Conservation (phyloP, 2,888 invertebrate genomes). For the Nudaria mundana region DNA sequence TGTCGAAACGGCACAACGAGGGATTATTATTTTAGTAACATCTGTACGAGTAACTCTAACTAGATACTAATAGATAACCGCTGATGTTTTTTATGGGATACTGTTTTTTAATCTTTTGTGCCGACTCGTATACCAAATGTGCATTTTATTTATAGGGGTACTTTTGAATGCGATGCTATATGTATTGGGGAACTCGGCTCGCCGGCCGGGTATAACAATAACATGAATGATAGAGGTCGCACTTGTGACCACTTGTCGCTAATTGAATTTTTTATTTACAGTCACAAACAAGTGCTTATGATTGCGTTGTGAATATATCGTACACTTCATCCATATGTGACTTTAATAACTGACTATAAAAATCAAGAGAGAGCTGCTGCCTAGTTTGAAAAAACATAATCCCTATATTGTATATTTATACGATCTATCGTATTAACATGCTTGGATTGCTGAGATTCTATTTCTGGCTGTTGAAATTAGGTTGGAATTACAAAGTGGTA, state of each 20-base stretch:
- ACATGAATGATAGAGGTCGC: constrained; percentile 64
- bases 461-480: no score
- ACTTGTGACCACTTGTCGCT: constrained; percentile 74
- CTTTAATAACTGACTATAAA: no score
- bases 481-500: no score
- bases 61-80: constrained; percentile 80
- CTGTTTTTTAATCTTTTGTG: constrained; percentile 73
- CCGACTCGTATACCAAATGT: constrained; percentile 68
- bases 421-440: no score
- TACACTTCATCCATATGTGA: constrained; percentile 13
- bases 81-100: constrained; percentile 76
- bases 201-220: constrained; percentile 40
- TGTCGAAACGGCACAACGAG: constrained; percentile 34
- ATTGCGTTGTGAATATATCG: constrained; percentile 27
- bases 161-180: constrained; percentile 43
- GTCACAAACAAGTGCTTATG: constrained; percentile 48
- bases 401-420: no score
- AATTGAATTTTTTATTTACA: constrained; percentile 63
- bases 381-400: no score
- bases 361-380: no score
- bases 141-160: constrained; percentile 72
- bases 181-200: constrained; percentile 38
- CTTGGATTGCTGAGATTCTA: no score
- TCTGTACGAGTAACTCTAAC: constrained; percentile 75
- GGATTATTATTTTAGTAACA: constrained; percentile 76